Base-by-base conservation (phyloP, 2,113 vertebrate genomes). In the Paramisgurnus dabryanus region DNA sequence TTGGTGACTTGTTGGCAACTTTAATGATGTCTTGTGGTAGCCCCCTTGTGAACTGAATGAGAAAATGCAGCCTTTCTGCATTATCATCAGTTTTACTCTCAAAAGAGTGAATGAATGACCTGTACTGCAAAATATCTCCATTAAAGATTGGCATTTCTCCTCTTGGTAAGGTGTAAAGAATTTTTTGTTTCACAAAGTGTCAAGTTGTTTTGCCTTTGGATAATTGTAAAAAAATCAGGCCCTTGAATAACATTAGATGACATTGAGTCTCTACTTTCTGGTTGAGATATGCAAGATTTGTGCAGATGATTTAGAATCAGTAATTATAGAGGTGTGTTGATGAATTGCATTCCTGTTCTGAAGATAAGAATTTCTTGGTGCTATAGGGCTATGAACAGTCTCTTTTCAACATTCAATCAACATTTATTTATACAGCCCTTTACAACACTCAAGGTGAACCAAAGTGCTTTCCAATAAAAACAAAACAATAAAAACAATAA, bases 191-290 rank as follows among this genome's bases (percentile, higher is more conserved):
- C 41, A 76, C 27, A 13, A 76, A 2, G 27, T 41, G 64, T 67
- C 39, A 67, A 41, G 34, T 78, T 65, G 6, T 65, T 78, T 68
- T 78, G 76, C 4, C 9, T 77, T 77, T 77, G 57, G 34, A 77
- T 13, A 15, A 76, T 27, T 8, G 3, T 66, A 63, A 43, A 12
- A 58, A 75, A n/a, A 61, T 60, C 27, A 60, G 17, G 4, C 41
- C 11, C 53, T 58, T 83, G 73, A 18, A 81, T 40, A 13, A 17
- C 13, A 65, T 40, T 65, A 65, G 34, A 65, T 65, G 63, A 65
- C 2, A 7, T 1, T 1, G 63, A 65, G 5, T 65, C 5, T 65
- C 13, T 65, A 17, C 63, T 41, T 65, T 39, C 5, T 65, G 6
- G 39, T 15, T 40, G 39, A 65, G 39, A 39, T 65, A 41, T 65